Evolutionary conservation across 2,888 invertebrate genomes (phyloP).

Genomic region (Nemotelus nigrinus): DNA sequence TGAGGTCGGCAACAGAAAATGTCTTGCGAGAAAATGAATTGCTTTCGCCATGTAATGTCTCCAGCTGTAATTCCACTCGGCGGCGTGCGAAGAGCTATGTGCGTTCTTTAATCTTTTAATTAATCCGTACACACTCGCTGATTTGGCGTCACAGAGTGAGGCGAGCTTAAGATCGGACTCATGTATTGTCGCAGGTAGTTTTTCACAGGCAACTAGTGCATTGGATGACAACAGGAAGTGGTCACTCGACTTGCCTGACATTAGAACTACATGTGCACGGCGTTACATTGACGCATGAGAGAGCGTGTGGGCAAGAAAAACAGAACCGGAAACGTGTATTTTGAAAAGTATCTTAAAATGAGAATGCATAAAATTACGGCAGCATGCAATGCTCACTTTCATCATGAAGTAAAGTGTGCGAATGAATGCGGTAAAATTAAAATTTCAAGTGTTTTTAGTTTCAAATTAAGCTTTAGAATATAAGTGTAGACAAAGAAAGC

Average conservation of each 20-base stretch:
- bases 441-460: too few relatives aligned
- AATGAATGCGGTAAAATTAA: too few relatives aligned
- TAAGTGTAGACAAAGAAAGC: too few relatives aligned
- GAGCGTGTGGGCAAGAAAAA: slow-evolving; percentile 27
- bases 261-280: neutral
- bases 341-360: neutral
- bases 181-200: neutral
- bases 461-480: too few relatives aligned
- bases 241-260: slow-evolving; percentile 28
- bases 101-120: slow-evolving; percentile 14
- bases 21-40: neutral
- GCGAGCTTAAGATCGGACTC: too few relatives aligned
- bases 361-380: neutral
- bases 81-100: neutral
- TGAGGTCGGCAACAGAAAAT: neutral
- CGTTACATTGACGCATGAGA: neutral
- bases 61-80: neutral
- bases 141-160: neutral
- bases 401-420: too few relatives aligned
- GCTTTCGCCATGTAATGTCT: too few relatives aligned
- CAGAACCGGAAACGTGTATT: slow-evolving; percentile 31
- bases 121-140: neutral
- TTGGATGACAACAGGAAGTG: slow-evolving; percentile 29
- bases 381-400: too few relatives aligned
- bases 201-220: neutral